Conservation (phyloP, 2,888 invertebrate species). For the Papilio demoleus region DNA sequence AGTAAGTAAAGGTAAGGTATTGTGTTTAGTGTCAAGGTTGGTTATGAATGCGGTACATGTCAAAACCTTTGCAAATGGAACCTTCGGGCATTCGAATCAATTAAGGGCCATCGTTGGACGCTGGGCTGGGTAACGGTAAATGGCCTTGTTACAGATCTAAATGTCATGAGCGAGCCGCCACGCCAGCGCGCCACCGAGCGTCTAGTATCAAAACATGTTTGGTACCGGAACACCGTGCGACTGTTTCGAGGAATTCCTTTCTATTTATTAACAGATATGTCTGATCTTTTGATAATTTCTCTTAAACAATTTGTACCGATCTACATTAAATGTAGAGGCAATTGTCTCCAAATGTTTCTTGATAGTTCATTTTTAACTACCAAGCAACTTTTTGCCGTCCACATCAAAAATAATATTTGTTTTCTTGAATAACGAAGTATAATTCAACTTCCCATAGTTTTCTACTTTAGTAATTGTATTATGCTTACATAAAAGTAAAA, state of each 20-base stretch:
- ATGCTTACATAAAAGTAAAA: too few species aligned
- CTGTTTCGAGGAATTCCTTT: conserved; percentile 31
- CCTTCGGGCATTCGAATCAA: conserved; percentile 70
- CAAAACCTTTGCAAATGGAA: conserved; percentile 44
- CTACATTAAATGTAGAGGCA: neutral
- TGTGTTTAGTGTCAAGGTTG: conserved; percentile 10
- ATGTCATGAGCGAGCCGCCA: conserved; percentile 36
- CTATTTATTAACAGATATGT: conserved; percentile 27
- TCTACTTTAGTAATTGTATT: too few species aligned
- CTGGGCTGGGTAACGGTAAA: conserved; percentile 65
- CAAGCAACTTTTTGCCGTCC: too few species aligned
- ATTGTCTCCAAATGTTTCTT: neutral
- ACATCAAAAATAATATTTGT: too few species aligned
- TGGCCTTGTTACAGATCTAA: conserved; percentile 78
- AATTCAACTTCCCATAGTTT: too few species aligned
- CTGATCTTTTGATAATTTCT: conserved; percentile 24
- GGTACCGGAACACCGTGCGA: conserved; percentile 25
- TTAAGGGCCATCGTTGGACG: conserved; percentile 60
- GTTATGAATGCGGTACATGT: conserved; percentile 21
- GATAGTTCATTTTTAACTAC: too few species aligned
- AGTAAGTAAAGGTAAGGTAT: conserved; percentile 16
- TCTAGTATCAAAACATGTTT: conserved; percentile 30
- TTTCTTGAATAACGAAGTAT: too few species aligned
- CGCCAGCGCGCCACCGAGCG: conserved; percentile 19
- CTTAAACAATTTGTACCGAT: conserved; percentile 15